Conservation (phyloP, 2,113 vertebrate species). For the Melanerpes formicivorus region DNA sequence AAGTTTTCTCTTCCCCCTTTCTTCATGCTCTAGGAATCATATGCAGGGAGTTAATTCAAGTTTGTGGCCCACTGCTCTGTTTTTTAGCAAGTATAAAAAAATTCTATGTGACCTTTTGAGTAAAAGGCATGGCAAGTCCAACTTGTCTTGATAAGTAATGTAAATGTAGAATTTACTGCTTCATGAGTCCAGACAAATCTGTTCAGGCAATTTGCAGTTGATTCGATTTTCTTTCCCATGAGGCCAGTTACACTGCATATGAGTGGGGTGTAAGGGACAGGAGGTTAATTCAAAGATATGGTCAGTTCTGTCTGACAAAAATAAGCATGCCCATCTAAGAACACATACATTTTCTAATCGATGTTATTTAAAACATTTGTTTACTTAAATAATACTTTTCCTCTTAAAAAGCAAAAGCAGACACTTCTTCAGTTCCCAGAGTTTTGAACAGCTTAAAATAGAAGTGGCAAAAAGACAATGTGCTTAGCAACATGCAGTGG, state of each 20-base stretch:
- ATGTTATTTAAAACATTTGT: slow-evolving; percentile 17
- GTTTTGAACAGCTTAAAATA: slow-evolving; percentile 50
- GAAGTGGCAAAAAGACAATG: slow-evolving; percentile 19
- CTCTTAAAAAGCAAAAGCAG: slow-evolving; percentile 44
- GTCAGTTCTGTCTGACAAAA: not conserved
- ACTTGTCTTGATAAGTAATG: slow-evolving; percentile 40
- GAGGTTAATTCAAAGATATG: slow-evolving; percentile 26
- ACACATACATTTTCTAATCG: slow-evolving; percentile 9
- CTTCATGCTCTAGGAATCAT: not conserved
- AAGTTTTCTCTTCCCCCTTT: not conserved
- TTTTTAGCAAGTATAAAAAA: not conserved
- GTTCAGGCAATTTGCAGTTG: slow-evolving; percentile 45
- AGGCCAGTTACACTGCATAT: slow-evolving; percentile 25
- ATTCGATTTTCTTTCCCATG: slow-evolving; percentile 42
- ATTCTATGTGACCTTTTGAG: not conserved
- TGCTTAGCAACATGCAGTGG: not conserved
- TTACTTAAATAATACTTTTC: slow-evolving; percentile 28
- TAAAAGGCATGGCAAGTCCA: slow-evolving; percentile 15
- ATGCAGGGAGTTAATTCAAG: not conserved
- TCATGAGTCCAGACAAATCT: slow-evolving; percentile 32
- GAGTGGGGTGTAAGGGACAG: not conserved
- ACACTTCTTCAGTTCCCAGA: slow-evolving; percentile 43
- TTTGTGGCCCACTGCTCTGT: not conserved
- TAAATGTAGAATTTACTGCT: slow-evolving; percentile 53
- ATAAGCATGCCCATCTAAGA: not conserved